Percentiles rank a stretch among this genome's conserved stretches.
These are phyloP conservation scores for Mesocricetus auratus DNA, from an alignment of 2,113 vertebrate genomes.

Conservation along the genomic window DNA sequence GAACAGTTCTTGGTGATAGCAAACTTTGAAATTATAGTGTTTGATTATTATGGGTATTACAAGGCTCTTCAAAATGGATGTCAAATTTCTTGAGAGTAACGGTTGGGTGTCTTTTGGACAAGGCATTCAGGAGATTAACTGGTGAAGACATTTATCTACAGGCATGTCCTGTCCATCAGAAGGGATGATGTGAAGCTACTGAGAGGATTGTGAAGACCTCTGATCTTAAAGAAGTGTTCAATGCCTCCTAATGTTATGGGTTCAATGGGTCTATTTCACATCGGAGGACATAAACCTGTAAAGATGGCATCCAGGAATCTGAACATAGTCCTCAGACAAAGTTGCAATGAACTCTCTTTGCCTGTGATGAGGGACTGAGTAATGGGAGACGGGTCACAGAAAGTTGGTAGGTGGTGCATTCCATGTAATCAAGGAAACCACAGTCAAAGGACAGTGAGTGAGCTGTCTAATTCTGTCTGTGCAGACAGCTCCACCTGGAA, in stretches of 20 bases:
- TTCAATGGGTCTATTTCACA: not conserved
- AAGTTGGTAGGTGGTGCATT: slow-evolving; percentile 7
- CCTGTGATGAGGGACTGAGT: not conserved
- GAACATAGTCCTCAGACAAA: not conserved
- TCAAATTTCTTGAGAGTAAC: not conserved
- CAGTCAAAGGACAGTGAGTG: not conserved
- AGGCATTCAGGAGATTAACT: not conserved
- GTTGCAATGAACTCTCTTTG: slow-evolving; percentile 1
- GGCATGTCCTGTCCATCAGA: not conserved
- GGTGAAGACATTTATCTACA: not conserved
- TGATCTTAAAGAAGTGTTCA: not conserved
- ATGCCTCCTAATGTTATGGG: not conserved
- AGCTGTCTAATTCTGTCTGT: not conserved
- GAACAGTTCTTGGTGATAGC: not conserved
- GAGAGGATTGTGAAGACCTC: not conserved
- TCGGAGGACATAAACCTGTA: not conserved
- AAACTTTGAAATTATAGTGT: not conserved
- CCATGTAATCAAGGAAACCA: not conserved
- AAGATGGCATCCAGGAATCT: not conserved
- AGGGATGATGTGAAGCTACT: not conserved
- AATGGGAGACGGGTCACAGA: not conserved
- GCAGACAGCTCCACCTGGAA: not conserved
- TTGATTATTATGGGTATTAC: not conserved
- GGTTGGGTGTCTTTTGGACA: not conserved
- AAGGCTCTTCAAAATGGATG: not conserved